phyloP scores from a whole-genome alignment of 2,113 vertebrate genomes.

The Tylochromis polylepis region DNA sequence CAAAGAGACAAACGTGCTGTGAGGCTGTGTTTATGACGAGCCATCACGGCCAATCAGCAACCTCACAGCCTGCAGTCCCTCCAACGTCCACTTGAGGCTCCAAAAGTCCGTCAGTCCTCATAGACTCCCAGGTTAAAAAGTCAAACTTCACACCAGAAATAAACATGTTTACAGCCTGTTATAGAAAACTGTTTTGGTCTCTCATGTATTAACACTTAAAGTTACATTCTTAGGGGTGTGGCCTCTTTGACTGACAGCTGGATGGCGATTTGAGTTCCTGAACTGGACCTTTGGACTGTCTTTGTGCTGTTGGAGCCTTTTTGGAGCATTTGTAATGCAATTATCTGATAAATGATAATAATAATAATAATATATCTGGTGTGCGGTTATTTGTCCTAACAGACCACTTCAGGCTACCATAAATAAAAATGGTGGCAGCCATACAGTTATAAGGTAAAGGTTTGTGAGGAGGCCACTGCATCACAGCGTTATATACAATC shows the following conservation, averaged over 20 bases:
- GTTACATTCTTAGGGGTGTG: fast-evolving
- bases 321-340: background rate
- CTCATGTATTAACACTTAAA: background rate
- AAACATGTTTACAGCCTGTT: background rate
- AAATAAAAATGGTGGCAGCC: background rate
- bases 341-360: background rate
- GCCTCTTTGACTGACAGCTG: fast-evolving
- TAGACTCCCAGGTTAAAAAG: fast-evolving
- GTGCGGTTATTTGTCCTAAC: fast-evolving
- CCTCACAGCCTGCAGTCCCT: background rate
- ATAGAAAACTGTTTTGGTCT: fast-evolving
- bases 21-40: background rate
- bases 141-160: background rate
- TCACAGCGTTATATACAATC: background rate
- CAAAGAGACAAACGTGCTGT: background rate
- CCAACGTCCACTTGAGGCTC: background rate
- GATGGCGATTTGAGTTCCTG: background rate
- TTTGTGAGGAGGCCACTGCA: fast-evolving
- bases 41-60: fast-evolving
- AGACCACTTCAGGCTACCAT: background rate
- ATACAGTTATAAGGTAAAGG: background rate
- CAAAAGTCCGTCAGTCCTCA: fast-evolving
- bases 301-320: background rate
- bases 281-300: background rate
- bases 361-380: fast-evolving